Evolutionary conservation across 1,140 invertebrate genomes (phyloP), one percentile per base, ranked within the genome.

Genomic region (Calephelis nemesis): DNA sequence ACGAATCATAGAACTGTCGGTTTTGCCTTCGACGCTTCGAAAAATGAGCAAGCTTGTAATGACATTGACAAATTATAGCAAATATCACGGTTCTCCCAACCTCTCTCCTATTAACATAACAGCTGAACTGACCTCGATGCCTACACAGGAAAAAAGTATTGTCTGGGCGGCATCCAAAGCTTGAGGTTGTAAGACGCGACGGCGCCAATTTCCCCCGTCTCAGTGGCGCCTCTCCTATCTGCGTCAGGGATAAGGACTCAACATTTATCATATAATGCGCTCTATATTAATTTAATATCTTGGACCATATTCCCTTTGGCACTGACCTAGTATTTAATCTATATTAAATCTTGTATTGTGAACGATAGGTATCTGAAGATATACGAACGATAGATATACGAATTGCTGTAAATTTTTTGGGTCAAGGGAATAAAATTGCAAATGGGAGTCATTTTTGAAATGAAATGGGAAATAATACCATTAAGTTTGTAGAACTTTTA

Each of bases 51-150:
- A 62, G 48, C 45, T 47, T 62, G 15, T 63, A 52, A 50, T 72
- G 83, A 86, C 85, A 77, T 76, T 87, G 84, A 87, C 75, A 87
- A 86, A 89, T 87, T 85, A 82, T 81, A 74, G 79, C 75, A 80
- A 68, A 80, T 78, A 77, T 72, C 83, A 82, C 85, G 84, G 82
- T 83, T 84, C 79, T 76, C 77, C 82, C 78, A 69, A 71, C 73
- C 75, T 72, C 77, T 82, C 74, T 65, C 67, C 80, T 72, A 89
- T 89, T 89, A 89, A 82, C 87, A 87, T 89, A 87, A 87, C 78
- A 76, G 79, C 68, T 68, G 60, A 54, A 71, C 69, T 80, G 87
- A 82, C 85, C 85, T 87, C 87, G 85, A 85, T 70, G 85, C 84
- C 84, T 83, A 83, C 75, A 86, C 79, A 80, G 68, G 77, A 78